Conservation (phyloP, 2,888 invertebrate genomes). For the Phortica magna region DNA sequence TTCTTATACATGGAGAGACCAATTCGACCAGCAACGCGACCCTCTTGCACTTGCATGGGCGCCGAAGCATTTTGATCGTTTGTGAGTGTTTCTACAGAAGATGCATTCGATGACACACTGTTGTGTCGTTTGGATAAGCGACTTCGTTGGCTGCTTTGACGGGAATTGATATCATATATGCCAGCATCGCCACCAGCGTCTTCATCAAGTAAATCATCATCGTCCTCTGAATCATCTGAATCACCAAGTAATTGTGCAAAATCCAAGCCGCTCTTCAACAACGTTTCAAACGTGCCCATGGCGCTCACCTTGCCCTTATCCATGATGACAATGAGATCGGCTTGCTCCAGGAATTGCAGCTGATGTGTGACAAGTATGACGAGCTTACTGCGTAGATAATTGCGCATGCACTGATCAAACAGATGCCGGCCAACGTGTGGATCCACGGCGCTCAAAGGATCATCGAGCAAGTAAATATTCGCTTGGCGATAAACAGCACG, state of each 20-base stretch:
- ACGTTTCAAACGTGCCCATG: constrained; percentile 85
- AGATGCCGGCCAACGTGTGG: constrained; percentile 92
- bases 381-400: constrained; percentile 82
- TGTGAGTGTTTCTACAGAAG: constrained; percentile 45
- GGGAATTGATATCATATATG: no score
- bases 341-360: constrained; percentile 86
- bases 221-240: constrained; percentile 75
- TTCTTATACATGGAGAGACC: constrained; percentile 81
- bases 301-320: constrained; percentile 76
- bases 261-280: constrained; percentile 86
- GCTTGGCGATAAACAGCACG: constrained; percentile 91
- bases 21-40: constrained; percentile 82
- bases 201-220: constrained; percentile 37
- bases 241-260: constrained; percentile 85
- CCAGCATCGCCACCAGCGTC: no score
- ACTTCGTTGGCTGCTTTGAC: constrained; percentile 50
- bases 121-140: constrained; percentile 66
- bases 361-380: constrained; percentile 91
- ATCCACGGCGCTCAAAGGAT: constrained; percentile 95
- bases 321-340: constrained; percentile 79
- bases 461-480: constrained; percentile 92
- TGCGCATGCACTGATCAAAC: constrained; percentile 83
- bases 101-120: constrained; percentile 74
- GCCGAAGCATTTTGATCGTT: constrained; percentile 68
- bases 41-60: constrained; percentile 79